Evolutionary conservation across 64 coral and sea anemone species (phyloP).

Genomic region (Stichodactyla mertensii): DNA sequence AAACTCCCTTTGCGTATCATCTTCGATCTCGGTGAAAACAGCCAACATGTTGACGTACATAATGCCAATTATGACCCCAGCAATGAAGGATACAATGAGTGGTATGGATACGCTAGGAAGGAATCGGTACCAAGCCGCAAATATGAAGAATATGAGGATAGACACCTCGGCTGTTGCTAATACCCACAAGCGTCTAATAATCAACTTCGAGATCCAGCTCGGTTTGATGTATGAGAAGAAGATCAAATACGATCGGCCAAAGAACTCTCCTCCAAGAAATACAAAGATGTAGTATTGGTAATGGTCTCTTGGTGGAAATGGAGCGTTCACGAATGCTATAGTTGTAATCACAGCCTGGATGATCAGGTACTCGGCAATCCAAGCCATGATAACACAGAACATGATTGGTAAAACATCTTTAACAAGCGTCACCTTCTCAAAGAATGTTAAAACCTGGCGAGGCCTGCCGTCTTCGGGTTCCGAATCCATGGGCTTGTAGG

Average conservation of each 20-base stretch:
- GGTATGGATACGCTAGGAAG: conserved; percentile 54
- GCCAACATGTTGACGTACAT: conserved; percentile 91
- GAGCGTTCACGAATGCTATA: conserved; percentile 76
- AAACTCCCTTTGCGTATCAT: conserved; percentile 60
- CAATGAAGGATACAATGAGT: conserved; percentile 59
- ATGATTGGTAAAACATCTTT: conserved; percentile 46
- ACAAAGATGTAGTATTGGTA: conserved; percentile 90
- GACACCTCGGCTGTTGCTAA: conserved; percentile 40
- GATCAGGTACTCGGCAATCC: conserved; percentile 82
- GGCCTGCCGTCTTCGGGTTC: conserved; percentile 16
- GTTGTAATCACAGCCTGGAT: conserved; percentile 85
- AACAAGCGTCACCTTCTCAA: not conserved
- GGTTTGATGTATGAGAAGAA: conserved; percentile 58
- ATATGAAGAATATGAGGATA: conserved; percentile 64
- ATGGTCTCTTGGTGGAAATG: conserved; percentile 83
- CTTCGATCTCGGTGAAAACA: conserved; percentile 58
- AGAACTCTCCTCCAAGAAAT: conserved; percentile 75
- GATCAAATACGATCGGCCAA: conserved; percentile 78
- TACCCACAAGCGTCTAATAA: conserved; percentile 64
- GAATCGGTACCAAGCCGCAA: conserved; percentile 82
- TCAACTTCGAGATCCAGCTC: conserved; percentile 34
- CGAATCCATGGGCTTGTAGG: conserved; percentile 37
- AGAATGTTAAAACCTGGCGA: not conserved
- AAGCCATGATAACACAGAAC: conserved; percentile 63
- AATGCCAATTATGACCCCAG: conserved; percentile 63